phyloP scores from a whole-genome alignment of 2,113 vertebrate genomes.

The Gavia stellata region DNA sequence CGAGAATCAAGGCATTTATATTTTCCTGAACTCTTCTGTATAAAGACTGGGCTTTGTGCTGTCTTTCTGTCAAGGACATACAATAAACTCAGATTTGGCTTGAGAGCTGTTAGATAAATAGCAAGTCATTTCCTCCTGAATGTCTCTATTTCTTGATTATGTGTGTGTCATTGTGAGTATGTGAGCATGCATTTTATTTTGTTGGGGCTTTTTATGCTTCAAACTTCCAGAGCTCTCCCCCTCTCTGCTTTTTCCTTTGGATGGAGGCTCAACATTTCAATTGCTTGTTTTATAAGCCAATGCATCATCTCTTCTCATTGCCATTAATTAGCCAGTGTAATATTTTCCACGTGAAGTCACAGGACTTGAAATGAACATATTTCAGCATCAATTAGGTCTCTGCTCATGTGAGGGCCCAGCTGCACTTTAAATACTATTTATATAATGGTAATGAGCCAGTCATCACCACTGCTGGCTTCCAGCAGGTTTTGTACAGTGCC shows the following conservation, averaged over 20 bases:
- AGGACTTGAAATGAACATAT: slow-evolving; percentile 62
- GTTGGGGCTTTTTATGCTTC: neutral
- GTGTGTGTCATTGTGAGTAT: neutral
- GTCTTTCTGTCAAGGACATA: slow-evolving; percentile 15
- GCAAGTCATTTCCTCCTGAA: slow-evolving; percentile 35
- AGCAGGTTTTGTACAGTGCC: slow-evolving; percentile 44
- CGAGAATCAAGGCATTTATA: neutral
- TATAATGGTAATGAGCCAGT: slow-evolving; percentile 55
- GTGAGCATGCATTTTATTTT: slow-evolving; percentile 19
- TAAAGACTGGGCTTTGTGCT: neutral
- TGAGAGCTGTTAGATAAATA: neutral
- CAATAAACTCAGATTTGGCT: neutral
- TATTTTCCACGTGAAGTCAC: slow-evolving; percentile 72
- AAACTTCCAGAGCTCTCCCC: slow-evolving; percentile 5
- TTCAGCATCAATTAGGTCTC: slow-evolving; percentile 65
- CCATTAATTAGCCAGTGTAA: slow-evolving; percentile 65
- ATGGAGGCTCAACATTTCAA: slow-evolving; percentile 33
- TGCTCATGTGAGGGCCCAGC: slow-evolving; percentile 65
- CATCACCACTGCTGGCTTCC: slow-evolving; percentile 45
- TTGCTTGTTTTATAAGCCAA: slow-evolving; percentile 60
- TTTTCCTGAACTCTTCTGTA: neutral
- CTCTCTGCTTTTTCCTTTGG: neutral
- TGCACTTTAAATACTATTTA: slow-evolving; percentile 58
- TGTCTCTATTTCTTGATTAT: slow-evolving; percentile 11
- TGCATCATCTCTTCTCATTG: slow-evolving; percentile 56